Evolutionary conservation across 2,888 invertebrate genomes (phyloP).

Genomic region (Calliphora vomitoria): DNA sequence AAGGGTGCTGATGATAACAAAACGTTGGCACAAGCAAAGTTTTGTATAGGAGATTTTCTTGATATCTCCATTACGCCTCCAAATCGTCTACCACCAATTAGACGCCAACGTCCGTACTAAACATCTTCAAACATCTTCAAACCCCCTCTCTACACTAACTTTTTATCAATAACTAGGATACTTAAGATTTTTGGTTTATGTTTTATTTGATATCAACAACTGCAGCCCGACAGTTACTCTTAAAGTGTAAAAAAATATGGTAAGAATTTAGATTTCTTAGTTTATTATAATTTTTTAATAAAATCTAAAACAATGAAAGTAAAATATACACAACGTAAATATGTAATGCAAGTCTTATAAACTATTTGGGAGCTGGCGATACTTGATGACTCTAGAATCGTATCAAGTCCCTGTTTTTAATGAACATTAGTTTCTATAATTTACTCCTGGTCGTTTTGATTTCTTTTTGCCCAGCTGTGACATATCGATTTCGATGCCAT

Average conservation of each 20-base stretch:
- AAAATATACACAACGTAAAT: constrained; percentile 47
- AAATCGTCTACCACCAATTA: constrained; percentile 89
- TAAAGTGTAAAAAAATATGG: constrained; percentile 30
- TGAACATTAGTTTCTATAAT: constrained; percentile 80
- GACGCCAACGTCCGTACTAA: constrained; percentile 87
- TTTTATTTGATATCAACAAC: constrained; percentile 39
- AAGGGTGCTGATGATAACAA: constrained; percentile 97
- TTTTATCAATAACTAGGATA: constrained; percentile 13
- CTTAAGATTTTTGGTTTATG: constrained; percentile 46
- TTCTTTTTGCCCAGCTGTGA: constrained; percentile 89
- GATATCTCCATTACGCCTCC: constrained; percentile 97
- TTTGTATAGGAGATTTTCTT: constrained; percentile 98
- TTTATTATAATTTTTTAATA: constrained; percentile 43
- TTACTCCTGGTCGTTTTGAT: constrained; percentile 87
- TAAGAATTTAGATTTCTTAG: constrained; percentile 19
- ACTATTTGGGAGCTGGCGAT: constrained; percentile 46
- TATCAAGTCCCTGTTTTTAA: constrained; percentile 4
- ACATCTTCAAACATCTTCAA: background rate
- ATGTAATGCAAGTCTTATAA: constrained; percentile 55
- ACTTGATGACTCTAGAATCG: background rate
- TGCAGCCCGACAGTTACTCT: constrained; percentile 17
- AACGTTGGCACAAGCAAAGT: constrained; percentile 93
- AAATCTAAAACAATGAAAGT: constrained; percentile 40
- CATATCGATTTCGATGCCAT: constrained; percentile 90
- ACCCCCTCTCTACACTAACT: background rate